These are phyloP conservation scores for Microtus oregoni DNA, from an alignment of 2,113 vertebrate species.

Conservation along the genomic window DNA sequence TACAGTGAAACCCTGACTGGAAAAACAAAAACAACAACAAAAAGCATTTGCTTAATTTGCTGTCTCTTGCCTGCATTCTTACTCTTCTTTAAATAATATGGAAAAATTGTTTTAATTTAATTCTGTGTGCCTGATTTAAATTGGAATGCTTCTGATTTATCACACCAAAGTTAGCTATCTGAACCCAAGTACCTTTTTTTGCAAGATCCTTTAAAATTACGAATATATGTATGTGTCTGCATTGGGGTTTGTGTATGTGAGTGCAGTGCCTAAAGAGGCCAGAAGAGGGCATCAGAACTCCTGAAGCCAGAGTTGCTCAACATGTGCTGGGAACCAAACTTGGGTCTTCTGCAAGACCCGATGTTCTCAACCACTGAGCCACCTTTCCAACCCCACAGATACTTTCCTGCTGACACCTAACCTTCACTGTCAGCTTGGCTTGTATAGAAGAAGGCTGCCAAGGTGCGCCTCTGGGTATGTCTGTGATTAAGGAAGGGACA, in stretches of 20 bases:
- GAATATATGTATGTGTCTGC: neutral
- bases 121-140: neutral
- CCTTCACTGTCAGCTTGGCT: neutral
- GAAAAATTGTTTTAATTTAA: conserved; percentile 9
- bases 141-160: neutral
- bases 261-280: neutral
- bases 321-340: neutral
- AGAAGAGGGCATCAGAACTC: neutral
- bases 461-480: neutral
- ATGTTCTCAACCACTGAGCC: too few species aligned
- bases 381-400: neutral
- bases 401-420: neutral
- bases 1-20: too few species aligned
- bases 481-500: neutral
- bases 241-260: neutral
- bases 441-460: neutral
- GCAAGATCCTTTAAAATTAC: neutral
- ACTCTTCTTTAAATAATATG: conserved; percentile 1
- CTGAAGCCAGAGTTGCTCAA: neutral
- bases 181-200: neutral
- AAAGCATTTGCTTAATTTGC: neutral
- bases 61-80: neutral
- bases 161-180: neutral
- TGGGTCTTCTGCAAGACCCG: neutral
- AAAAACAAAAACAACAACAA: too few species aligned